Evolutionary conservation across 2,888 invertebrate species (phyloP).

Genomic region (Embidobia sp.): DNA sequence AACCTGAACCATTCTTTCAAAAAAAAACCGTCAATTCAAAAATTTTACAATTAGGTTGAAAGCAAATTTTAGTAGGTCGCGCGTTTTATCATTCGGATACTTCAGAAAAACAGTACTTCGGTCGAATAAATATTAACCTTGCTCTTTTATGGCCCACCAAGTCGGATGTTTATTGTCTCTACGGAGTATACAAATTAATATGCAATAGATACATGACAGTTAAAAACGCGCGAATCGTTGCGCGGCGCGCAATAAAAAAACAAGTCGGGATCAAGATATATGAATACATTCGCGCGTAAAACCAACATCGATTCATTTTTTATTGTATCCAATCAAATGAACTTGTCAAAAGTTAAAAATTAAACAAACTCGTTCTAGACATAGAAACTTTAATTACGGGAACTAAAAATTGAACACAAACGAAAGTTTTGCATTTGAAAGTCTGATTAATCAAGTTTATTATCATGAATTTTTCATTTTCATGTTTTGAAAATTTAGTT

Average conservation of each 20-base stretch:
- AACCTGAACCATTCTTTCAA: too few relatives aligned
- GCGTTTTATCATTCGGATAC: too few relatives aligned
- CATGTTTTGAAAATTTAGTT: too few relatives aligned
- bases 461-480: too few relatives aligned
- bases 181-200: constrained; percentile 52
- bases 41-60: too few relatives aligned
- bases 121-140: constrained; percentile 54
- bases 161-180: constrained; percentile 54
- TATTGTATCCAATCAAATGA: constrained; percentile 13
- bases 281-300: constrained; percentile 25
- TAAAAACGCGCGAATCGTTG: constrained; percentile 45
- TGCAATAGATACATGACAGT: constrained; percentile 45
- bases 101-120: constrained; percentile 10
- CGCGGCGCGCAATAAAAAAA: constrained; percentile 20
- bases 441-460: too few relatives aligned
- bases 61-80: constrained; percentile 13
- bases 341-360: too few relatives aligned
- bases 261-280: constrained; percentile 27
- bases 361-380: too few relatives aligned
- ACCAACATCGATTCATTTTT: constrained; percentile 23
- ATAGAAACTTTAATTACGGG: too few relatives aligned
- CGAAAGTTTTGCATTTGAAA: too few relatives aligned
- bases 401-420: too few relatives aligned
- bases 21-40: too few relatives aligned
- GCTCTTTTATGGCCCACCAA: constrained; percentile 47